A percentile compares a stretch with the other conserved stretches of the same genome.
phyloP scores from a whole-genome alignment of 2,888 invertebrate species.

The Acrocyrtus sp. region DNA sequence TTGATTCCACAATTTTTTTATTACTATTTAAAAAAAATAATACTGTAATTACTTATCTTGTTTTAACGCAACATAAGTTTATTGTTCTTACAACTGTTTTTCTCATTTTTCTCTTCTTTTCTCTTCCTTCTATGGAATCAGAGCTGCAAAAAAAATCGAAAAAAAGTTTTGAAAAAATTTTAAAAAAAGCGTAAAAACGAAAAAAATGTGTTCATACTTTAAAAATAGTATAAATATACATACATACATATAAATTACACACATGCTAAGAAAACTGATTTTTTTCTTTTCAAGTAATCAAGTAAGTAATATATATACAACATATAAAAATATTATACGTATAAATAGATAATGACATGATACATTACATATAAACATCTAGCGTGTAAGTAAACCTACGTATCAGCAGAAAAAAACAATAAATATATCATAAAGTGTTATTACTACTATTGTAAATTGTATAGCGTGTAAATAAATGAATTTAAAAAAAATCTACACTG shows the following conservation, averaged over 20 bases:
- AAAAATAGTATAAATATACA: conserved; percentile 9
- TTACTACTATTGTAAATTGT: neutral
- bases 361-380: neutral
- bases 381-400: neutral
- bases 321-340: neutral
- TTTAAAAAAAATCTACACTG: neutral
- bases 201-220: conserved; percentile 46
- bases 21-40: too few species aligned
- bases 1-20: too few species aligned
- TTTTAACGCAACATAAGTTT: too few species aligned
- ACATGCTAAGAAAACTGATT: too few species aligned
- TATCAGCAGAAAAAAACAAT: neutral
- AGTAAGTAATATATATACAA: neutral
- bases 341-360: neutral
- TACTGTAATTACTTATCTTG: too few species aligned
- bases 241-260: too few species aligned
- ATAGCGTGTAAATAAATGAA: neutral
- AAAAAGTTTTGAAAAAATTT: conserved; percentile 36
- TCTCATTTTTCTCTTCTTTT: conserved; percentile 11
- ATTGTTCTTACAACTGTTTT: conserved; percentile 1
- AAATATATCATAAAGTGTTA: neutral
- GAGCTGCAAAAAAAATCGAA: conserved; percentile 43
- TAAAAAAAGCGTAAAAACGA: conserved; percentile 48
- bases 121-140: conserved; percentile 22
- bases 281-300: neutral